Conservation (phyloP, 2,797 vertebrate species). For the Alcedo atthis region DNA sequence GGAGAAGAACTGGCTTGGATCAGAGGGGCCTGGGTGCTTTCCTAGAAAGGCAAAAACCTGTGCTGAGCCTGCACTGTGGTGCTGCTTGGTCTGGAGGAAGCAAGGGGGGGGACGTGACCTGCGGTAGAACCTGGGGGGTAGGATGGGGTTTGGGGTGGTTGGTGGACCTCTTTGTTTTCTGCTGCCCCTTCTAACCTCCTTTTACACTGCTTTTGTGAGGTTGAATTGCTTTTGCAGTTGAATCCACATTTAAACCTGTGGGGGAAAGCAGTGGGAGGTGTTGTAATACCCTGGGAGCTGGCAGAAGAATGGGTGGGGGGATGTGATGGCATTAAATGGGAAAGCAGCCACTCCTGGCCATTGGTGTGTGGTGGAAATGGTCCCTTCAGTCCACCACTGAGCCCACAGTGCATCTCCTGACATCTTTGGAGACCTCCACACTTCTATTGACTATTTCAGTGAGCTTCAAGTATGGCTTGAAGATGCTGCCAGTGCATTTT, state of each 20-base stretch:
- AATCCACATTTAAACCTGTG: neutral
- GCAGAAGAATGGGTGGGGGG: neutral
- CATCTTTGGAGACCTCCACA: neutral
- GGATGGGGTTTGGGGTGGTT: neutral
- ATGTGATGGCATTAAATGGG: too few species aligned
- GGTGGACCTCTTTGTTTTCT: neutral
- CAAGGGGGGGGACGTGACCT: neutral
- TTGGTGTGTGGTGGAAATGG: rapidly evolving
- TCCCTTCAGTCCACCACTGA: neutral
- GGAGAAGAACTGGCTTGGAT: slow-evolving; percentile 1
- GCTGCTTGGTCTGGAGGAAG: neutral
- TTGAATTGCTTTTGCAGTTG: neutral
- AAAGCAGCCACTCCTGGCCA: neutral
- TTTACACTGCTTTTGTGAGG: neutral
- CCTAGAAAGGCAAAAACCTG: slow-evolving; percentile 57
- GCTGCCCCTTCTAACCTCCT: neutral
- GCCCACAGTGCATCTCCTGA: neutral
- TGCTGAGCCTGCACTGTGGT: neutral
- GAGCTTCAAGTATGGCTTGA: neutral
- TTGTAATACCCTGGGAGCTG: neutral
- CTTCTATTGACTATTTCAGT: rapidly evolving
- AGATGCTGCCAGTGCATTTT: neutral
- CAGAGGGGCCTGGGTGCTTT: neutral
- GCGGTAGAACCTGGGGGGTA: neutral
- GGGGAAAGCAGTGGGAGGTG: neutral